Base-by-base conservation (phyloP, 2,113 vertebrate genomes). In the Muntiacus muntjak region DNA sequence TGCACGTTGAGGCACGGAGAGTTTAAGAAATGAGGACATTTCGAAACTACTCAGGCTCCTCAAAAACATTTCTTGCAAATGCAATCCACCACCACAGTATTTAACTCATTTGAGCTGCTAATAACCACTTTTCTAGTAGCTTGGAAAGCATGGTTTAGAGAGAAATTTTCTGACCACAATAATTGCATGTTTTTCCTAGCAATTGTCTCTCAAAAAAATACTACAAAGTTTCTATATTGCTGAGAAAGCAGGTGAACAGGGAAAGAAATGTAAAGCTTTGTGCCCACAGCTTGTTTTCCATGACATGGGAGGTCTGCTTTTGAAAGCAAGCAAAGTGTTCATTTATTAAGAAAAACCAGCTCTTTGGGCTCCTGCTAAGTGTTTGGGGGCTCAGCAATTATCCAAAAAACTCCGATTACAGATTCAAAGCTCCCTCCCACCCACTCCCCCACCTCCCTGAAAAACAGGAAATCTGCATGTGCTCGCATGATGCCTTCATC, bases 321-420 rank as follows among this genome's bases (percentile, higher is more conserved):
- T 97, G 97, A 98, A 98, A 97, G 96, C 97, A 96, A 97, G 95
- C 94, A 97, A 98, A 97, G 97, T 88, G 30, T 96, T 98, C 96
- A 96, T 96, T 98, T 98, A 95, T 97, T 95, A 96, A 96, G 93
- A 57, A 96, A 98, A 97, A 93, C 19, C 52, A 95, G 90, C 97
- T 97, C 97, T 98, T 97, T 96, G 94, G 97, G 95, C 95, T 95
- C 97, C 97, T 90, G 95, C 96, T 97, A 97, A 98, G 95, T 98
- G 97, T 97, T 98, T 89, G 97, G 97, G 97, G 96, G 97, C 97
- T 97, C 95, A 94, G 94, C 96, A 98, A 98, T 98, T 98, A 97
- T 88, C 82, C 92, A 83, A 97, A 76, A 71, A 98, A 95, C 90
- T 98, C 98, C 86, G 98, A 96, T 98, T 96, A 96, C 83, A 74